phyloP scores from a whole-genome alignment of 2,888 invertebrate species.

The Augochlorella aurata region DNA sequence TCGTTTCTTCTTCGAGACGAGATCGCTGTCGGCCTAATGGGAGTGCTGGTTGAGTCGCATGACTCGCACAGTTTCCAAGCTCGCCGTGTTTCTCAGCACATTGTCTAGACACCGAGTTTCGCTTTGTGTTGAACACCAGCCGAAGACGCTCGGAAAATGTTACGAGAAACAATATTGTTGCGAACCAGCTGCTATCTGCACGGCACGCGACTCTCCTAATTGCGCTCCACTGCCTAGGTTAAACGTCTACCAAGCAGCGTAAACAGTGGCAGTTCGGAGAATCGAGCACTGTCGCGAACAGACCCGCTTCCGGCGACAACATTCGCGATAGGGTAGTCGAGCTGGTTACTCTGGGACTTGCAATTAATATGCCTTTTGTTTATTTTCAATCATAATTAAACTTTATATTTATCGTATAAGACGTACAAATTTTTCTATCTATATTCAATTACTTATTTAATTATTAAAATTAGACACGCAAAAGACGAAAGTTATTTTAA shows the following conservation, averaged over 20 bases:
- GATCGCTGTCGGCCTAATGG: conserved; percentile 1
- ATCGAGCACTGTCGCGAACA: not conserved
- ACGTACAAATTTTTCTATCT: too few species aligned
- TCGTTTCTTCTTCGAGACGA: not conserved
- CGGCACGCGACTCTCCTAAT: conserved; percentile 27
- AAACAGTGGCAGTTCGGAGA: not conserved
- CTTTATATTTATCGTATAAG: too few species aligned
- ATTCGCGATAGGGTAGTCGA: too few species aligned
- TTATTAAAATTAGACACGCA: too few species aligned
- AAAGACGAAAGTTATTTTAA: too few species aligned
- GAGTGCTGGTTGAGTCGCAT: not conserved
- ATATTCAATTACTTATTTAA: too few species aligned
- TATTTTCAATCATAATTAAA: too few species aligned
- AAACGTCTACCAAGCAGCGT: conserved; percentile 6
- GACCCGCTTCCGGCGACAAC: not conserved
- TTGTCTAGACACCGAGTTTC: conserved; percentile 7
- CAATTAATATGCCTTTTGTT: too few species aligned
- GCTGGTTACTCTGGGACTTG: too few species aligned
- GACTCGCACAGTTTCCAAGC: conserved; percentile 10
- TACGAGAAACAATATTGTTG: conserved; percentile 35
- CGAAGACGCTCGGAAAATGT: conserved; percentile 10
- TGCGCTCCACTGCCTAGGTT: conserved; percentile 22
- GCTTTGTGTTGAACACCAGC: not conserved
- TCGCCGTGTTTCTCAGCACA: conserved; percentile 4
- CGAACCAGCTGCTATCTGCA: conserved; percentile 4